These are phyloP conservation scores for Carapus acus DNA, from an alignment of 2,797 vertebrate genomes.

Conservation along the genomic window DNA sequence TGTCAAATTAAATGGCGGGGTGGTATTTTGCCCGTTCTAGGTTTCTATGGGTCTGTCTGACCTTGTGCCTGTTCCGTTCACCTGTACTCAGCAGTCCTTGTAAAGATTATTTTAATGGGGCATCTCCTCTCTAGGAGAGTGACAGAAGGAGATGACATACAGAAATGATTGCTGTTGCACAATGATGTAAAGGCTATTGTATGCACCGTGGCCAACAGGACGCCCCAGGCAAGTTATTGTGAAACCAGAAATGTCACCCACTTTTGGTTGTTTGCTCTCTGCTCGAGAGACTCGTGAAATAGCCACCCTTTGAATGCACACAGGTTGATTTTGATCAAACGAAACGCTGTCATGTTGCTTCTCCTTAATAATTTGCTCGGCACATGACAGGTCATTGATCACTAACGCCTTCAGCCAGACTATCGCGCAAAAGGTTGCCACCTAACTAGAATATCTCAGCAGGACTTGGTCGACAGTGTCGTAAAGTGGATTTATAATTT, in stretches of 20 bases:
- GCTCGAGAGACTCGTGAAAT: slow-evolving; percentile 36
- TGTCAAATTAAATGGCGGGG: background rate
- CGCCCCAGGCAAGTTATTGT: slow-evolving; percentile 51
- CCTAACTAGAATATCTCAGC: too few species aligned
- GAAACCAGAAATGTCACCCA: slow-evolving; percentile 52
- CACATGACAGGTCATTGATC: too few species aligned
- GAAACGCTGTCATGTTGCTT: too few species aligned
- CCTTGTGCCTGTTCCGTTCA: slow-evolving; percentile 11
- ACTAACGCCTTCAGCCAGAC: too few species aligned
- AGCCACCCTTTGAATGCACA: slow-evolving; percentile 14
- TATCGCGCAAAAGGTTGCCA: too few species aligned
- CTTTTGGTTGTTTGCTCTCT: slow-evolving; percentile 37
- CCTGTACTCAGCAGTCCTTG: slow-evolving; percentile 17
- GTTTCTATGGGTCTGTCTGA: slow-evolving; percentile 11
- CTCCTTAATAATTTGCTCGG: too few species aligned
- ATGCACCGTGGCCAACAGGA: slow-evolving; percentile 22
- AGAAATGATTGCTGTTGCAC: slow-evolving; percentile 28
- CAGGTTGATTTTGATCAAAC: slow-evolving; percentile 6
- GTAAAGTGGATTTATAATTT: background rate
- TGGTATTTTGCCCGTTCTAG: slow-evolving; percentile 14
- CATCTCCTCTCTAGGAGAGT: slow-evolving; percentile 26
- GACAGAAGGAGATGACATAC: slow-evolving; percentile 38
- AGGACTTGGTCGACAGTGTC: too few species aligned
- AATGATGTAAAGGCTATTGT: slow-evolving; percentile 37
- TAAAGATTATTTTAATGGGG: slow-evolving; percentile 15